Conservation (phyloP, 2,113 vertebrate species). For the Centrocercus urophasianus region DNA sequence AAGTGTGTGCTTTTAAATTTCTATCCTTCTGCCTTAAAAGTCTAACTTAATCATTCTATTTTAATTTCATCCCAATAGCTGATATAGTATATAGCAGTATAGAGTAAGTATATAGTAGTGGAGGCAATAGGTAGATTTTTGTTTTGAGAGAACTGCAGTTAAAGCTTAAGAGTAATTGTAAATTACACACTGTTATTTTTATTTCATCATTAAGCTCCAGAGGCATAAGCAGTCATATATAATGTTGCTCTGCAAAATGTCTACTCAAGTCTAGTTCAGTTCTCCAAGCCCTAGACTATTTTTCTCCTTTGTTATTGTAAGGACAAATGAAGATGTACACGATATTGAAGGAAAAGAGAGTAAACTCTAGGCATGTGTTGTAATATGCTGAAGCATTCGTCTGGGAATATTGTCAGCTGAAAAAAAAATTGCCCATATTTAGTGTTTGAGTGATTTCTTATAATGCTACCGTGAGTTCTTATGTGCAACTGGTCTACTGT, state of each 20-base stretch:
- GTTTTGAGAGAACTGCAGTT: not conserved
- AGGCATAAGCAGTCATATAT: not conserved
- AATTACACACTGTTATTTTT: not conserved
- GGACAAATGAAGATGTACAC: not conserved
- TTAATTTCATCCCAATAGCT: not conserved
- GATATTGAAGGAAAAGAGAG: not conserved
- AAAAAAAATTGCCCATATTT: not conserved
- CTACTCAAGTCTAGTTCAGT: not conserved
- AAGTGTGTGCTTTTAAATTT: not conserved
- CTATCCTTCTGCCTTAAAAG: not conserved
- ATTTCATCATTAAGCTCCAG: not conserved
- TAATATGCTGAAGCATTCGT: not conserved
- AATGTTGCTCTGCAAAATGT: not conserved
- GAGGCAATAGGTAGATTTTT: not conserved
- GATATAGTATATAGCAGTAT: not conserved
- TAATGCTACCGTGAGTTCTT: not conserved
- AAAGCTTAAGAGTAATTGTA: not conserved
- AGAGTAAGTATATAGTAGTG: not conserved
- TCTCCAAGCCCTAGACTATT: not conserved
- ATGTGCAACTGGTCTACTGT: not conserved
- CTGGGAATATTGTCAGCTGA: not conserved
- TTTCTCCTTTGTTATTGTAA: not conserved
- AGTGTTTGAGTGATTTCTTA: not conserved
- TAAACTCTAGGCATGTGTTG: not conserved
- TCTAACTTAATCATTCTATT: not conserved